phyloP scores from a whole-genome alignment of 2,888 invertebrate genomes.

The Pardosa pseudoannulata region DNA sequence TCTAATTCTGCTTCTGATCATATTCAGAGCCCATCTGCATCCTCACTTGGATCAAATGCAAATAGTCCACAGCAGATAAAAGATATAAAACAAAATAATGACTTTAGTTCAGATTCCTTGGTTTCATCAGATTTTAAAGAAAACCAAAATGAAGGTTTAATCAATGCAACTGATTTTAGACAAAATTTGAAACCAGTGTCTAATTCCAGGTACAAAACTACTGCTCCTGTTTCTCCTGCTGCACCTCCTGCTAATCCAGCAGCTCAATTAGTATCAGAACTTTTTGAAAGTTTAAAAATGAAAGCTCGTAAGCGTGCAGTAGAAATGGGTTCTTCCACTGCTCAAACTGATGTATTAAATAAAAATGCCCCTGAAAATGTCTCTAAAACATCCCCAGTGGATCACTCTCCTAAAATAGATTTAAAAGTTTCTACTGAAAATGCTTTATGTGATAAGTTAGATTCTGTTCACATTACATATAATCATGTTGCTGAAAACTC shows the following conservation, averaged over 20 bases:
- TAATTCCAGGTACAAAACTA: slow-evolving; percentile 48
- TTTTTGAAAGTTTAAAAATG: slow-evolving; percentile 89
- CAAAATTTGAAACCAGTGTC: slow-evolving; percentile 60
- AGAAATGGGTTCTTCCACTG: slow-evolving; percentile 51
- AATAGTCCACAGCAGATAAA: slow-evolving; percentile 67
- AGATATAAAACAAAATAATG: slow-evolving; percentile 17
- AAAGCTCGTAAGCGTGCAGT: slow-evolving; percentile 79
- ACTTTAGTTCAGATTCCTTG: slow-evolving; percentile 5
- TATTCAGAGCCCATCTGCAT: slow-evolving; percentile 52
- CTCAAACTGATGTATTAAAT: slow-evolving; percentile 27
- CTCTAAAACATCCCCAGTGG: slow-evolving; percentile 43
- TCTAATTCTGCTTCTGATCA: slow-evolving; percentile 67
- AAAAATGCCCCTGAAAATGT: slow-evolving; percentile 26
- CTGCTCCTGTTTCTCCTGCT: slow-evolving; percentile 30
- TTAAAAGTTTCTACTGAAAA: slow-evolving; percentile 39
- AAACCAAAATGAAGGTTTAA: slow-evolving; percentile 12
- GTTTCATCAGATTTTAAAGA: slow-evolving; percentile 6
- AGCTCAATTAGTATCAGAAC: slow-evolving; percentile 87
- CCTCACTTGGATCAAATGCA: slow-evolving; percentile 60
- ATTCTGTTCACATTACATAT: slow-evolving; percentile 16
- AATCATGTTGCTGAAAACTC: slow-evolving; percentile 63
- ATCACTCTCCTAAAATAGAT: slow-evolving; percentile 44
- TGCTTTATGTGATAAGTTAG: slow-evolving; percentile 45
- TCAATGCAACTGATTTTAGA: slow-evolving; percentile 41
- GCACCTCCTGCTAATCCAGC: slow-evolving; percentile 71